Evolutionary conservation across 1,140 invertebrate species (phyloP).

Genomic region (Zaprionus africanus): DNA sequence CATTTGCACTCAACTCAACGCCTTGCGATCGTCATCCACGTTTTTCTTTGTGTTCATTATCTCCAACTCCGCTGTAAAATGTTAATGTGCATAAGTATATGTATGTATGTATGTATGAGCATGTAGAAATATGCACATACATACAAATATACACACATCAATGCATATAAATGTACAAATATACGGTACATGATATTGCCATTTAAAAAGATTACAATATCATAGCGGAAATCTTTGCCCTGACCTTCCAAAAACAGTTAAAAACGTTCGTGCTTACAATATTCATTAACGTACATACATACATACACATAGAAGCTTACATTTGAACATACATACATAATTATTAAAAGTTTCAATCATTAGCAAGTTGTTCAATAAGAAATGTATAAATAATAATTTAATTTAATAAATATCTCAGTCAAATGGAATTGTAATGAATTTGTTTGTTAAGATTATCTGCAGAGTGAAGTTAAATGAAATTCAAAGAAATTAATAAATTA

Average conservation of each 20-base stretch:
- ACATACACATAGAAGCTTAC: neutral
- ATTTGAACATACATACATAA: neutral
- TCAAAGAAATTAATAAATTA: neutral
- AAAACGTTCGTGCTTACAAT: slow-evolving; percentile 23
- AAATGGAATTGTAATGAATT: neutral
- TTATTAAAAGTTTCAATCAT: neutral
- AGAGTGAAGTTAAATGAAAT: neutral
- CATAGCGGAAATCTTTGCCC: slow-evolving; percentile 57
- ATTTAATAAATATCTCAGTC: neutral
- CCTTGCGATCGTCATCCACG: slow-evolving; percentile 34
- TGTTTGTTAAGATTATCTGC: too few relatives aligned
- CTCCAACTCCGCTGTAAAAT: slow-evolving; percentile 22
- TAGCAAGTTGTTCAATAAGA: neutral
- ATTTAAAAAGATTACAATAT: slow-evolving; percentile 16
- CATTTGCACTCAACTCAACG: slow-evolving; percentile 66
- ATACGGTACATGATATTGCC: slow-evolving; percentile 12
- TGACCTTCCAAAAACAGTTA: slow-evolving; percentile 61
- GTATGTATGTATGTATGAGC: slow-evolving; percentile 3
- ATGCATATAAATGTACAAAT: slow-evolving; percentile 8
- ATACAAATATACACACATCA: too few relatives aligned
- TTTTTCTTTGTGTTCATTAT: slow-evolving; percentile 60
- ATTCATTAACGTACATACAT: slow-evolving; percentile 9
- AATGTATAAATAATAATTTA: neutral
- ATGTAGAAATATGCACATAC: slow-evolving; percentile 20
- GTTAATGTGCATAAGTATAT: neutral